Base-by-base conservation (phyloP, 2,888 invertebrate genomes). In the Synanthedon vespiformis region DNA sequence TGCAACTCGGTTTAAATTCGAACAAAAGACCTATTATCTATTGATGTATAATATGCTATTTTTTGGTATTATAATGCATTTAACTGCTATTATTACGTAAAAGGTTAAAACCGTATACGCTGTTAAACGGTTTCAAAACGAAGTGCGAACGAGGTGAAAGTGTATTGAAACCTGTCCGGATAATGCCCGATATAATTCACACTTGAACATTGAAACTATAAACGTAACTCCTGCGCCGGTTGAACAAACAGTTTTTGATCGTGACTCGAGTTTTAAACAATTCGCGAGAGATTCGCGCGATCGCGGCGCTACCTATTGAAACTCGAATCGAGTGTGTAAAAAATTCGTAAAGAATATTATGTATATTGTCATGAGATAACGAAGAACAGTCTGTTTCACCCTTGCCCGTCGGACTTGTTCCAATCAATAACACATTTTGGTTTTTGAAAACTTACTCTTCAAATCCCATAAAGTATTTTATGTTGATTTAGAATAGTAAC, bases 211-310 rank as follows among this genome's bases (percentile, higher is more conserved):
- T 51, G 52, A 50, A 55, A 54, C 56, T 50, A 54, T 55, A 57
- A 58, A 48, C 56, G 56, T 56, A 56, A 56, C 55, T 44, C 44
- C 44, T 44, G 44, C 44, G 34, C 34, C 34, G 14, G 44, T 44
- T 44, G 44, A 44, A 44, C 22, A 48, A 62, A 64, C 62, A 57
- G 60, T 61, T 60, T 63, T 49, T 48, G 53, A 12, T 68, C 69
- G 69, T 68, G 69, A 68, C 66, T 64, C 52, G 56, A 57, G 63
- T 63, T 34, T 34, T 34, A 34, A 61, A 62, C 59, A 58, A 62
- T 56, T 58, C 56, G 52, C 51, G 58, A 57, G 53, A 53, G 57
- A 58, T 55, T 56, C 53, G 52, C 49, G 54, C 18, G 27, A 10
- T 34, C 34, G 44, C 40, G 22, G 50, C 40, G 52, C 8, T 58